These are phyloP conservation scores for Bactericera cockerelli DNA, from an alignment of 1,140 invertebrate genomes.

Conservation along the genomic window DNA sequence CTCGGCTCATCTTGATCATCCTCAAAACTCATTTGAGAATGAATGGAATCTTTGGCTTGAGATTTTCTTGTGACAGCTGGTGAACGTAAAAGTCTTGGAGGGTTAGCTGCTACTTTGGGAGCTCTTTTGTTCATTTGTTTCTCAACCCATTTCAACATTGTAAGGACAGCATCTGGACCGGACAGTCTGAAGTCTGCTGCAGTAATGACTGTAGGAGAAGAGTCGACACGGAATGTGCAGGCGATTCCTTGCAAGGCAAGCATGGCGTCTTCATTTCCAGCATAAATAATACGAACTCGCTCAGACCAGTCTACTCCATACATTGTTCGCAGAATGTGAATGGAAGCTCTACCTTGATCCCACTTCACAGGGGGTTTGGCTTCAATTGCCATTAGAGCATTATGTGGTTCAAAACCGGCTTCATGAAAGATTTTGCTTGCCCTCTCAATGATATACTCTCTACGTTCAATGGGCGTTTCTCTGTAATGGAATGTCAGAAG, in stretches of 20 bases:
- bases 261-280: conserved; percentile 84
- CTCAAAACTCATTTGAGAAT: conserved; percentile 26
- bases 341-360: conserved; percentile 79
- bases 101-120: conserved; percentile 31
- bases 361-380: conserved; percentile 76
- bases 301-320: conserved; percentile 85
- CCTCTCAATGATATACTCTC: conserved; percentile 44
- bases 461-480: conserved; percentile 51
- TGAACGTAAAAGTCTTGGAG: conserved; percentile 9
- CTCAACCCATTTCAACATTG: conserved; percentile 78
- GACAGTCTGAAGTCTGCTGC: conserved; percentile 69
- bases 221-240: conserved; percentile 72
- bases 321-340: conserved; percentile 73
- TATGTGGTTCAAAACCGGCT: conserved; percentile 57
- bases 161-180: conserved; percentile 72
- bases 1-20: conserved; percentile 21
- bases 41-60: conserved; percentile 19
- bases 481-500: conserved; percentile 76
- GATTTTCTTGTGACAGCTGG: conserved; percentile 11
- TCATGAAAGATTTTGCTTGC: conserved; percentile 54
- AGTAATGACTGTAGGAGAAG: conserved; percentile 66
- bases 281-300: conserved; percentile 76
- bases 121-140: conserved; percentile 60
- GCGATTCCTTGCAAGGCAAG: conserved; percentile 75
- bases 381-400: conserved; percentile 72